phyloP scores from a whole-genome alignment of 2,888 invertebrate genomes.

The Onthophagus sagittarius region DNA sequence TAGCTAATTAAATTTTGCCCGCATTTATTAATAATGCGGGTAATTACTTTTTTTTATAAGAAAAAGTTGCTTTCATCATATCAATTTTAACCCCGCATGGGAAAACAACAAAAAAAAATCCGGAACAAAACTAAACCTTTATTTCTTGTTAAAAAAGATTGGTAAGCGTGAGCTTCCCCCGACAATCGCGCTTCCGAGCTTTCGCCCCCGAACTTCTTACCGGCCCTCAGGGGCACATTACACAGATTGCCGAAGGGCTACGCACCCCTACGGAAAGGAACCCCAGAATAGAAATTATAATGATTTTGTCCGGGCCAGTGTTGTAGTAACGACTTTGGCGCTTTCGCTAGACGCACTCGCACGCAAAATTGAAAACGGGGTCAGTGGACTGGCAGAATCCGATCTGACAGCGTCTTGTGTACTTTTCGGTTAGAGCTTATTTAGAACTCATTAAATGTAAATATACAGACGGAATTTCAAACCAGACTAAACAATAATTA shows the following conservation, averaged over 20 bases:
- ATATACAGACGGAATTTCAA: neutral
- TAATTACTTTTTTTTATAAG: neutral
- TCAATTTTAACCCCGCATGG: neutral
- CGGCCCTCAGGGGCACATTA: conserved; percentile 45
- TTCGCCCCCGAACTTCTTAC: conserved; percentile 38
- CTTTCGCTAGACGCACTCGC: neutral
- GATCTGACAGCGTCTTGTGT: neutral
- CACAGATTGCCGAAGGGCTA: conserved; percentile 43
- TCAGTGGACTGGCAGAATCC: conserved; percentile 8
- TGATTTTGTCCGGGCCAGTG: conserved; percentile 28
- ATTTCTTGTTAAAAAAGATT: neutral
- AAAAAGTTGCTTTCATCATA: neutral
- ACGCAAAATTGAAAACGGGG: conserved; percentile 33
- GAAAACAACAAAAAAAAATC: neutral
- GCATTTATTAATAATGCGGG: too few relatives aligned
- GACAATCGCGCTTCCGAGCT: conserved; percentile 10
- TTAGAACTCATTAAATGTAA: neutral
- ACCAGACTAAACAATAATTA: neutral
- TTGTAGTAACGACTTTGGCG: neutral
- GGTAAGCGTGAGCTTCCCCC: conserved; percentile 13
- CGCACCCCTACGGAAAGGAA: conserved; percentile 30
- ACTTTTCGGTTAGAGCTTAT: neutral
- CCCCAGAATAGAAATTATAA: conserved; percentile 34
- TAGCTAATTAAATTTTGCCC: too few relatives aligned
- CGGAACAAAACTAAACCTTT: conserved; percentile 1